A percentile compares a stretch with the other conserved stretches of the same genome.
Evolutionary conservation across 2,113 vertebrate genomes (phyloP).

Genomic region (Esox niger): DNA sequence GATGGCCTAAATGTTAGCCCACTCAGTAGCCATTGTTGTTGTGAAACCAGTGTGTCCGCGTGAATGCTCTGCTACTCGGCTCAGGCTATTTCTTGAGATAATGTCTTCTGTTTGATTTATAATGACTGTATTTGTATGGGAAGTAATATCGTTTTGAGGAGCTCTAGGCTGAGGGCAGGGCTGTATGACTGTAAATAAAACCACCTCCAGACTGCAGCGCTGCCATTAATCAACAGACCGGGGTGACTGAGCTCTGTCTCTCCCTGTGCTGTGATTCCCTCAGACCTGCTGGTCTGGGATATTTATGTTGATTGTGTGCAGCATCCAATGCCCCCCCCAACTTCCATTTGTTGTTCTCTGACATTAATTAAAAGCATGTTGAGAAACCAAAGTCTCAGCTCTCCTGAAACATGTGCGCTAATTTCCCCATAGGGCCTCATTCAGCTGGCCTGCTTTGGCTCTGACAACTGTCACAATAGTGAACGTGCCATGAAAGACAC

Average conservation of each 20-base stretch:
- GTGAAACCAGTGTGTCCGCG: slow-evolving; percentile 1
- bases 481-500: slow-evolving; percentile 22
- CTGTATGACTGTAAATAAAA: slow-evolving; percentile 48
- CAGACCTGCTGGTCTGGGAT: slow-evolving; percentile 44
- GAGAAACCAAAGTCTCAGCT: slow-evolving; percentile 33
- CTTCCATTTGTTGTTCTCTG: slow-evolving; percentile 32
- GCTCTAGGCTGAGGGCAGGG: slow-evolving; percentile 33
- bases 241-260: slow-evolving; percentile 48
- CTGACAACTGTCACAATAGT: slow-evolving; percentile 18
- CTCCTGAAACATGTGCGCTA: slow-evolving; percentile 30
- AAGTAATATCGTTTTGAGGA: slow-evolving; percentile 56
- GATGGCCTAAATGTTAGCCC: not conserved
- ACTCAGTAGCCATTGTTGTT: not conserved
- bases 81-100: slow-evolving; percentile 39
- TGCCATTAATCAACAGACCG: slow-evolving; percentile 62
- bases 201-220: slow-evolving; percentile 52
- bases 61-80: slow-evolving; percentile 5
- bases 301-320: slow-evolving; percentile 65
- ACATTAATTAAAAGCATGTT: slow-evolving; percentile 62
- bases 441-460: slow-evolving; percentile 23
- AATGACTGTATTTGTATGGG: slow-evolving; percentile 51
- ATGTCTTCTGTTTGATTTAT: slow-evolving; percentile 52
- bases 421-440: slow-evolving; percentile 40
- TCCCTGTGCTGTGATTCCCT: slow-evolving; percentile 38
- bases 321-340: slow-evolving; percentile 29